Base-by-base conservation (phyloP, 2,797 vertebrate genomes). In the Tokudaia muenninki region DNA sequence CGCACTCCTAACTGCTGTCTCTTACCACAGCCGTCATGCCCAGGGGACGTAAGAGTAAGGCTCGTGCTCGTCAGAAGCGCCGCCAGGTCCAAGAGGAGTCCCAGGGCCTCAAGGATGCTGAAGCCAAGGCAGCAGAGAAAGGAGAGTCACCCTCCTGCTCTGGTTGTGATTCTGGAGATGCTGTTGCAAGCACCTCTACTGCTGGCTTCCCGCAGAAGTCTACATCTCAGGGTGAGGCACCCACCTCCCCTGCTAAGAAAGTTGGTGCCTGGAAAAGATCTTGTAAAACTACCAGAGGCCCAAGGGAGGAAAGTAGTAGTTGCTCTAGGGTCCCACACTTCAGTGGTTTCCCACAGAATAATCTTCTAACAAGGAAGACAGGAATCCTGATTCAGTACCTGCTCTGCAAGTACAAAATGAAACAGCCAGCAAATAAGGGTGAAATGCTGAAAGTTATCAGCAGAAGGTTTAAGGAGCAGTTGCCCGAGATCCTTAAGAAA, bases 31-130 rank as follows among this genome's bases (percentile, higher is more conserved):
- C 24, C 90, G n/a, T 41, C 92, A 96, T 96, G 92, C 92, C 92
- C 80, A 87, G 67, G 6, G 94, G 94, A 90, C 81, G 87, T 1
- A 90, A 94, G 92, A 95, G 92, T 77, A 97, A 97, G 59, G 59
- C 86, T 31, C 80, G 59, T 10, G 67, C 90, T 52, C 90, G 59
- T 5, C 74, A 94, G 75, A 95, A 92, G 47, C 75, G 67, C 4
- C 50, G n/a, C 80, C 90, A 92, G 44, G n/a, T 61, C 19, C 65
- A 29, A 82, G 37, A 19, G 41, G 67, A 82, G 19, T 17, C 17
- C 50, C 86, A 63, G 65, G 14, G 1, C 44, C 3, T 63, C 34
- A 24, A n/a, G 19, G 41, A 19, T 34, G 75, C 59, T 70, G 57
- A 87, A 47, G 24, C 29, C 37, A 9, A 37, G 34, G 37, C 57